A percentile compares a stretch with the other conserved stretches of the same genome.
phyloP scores from a whole-genome alignment of 1,140 invertebrate genomes.

The Oryctes rhinoceros region DNA sequence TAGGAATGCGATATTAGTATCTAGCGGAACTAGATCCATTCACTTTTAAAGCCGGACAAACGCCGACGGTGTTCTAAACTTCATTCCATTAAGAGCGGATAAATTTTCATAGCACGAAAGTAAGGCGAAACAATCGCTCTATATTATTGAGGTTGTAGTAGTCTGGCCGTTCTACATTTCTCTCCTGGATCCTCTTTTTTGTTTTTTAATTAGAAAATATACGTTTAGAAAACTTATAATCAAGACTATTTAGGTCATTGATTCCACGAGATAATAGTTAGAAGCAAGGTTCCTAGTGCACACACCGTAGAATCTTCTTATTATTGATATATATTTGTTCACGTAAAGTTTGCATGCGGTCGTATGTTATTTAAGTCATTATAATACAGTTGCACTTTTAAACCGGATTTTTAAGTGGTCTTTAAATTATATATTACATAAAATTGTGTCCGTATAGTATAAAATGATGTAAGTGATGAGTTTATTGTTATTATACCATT shows the following conservation, averaged over 20 bases:
- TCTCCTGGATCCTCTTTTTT: slow-evolving; percentile 30
- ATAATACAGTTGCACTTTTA: slow-evolving; percentile 13
- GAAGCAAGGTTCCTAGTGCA: not conserved
- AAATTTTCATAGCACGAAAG: slow-evolving; percentile 46
- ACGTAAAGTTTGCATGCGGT: not conserved
- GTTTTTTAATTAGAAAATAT: slow-evolving; percentile 8
- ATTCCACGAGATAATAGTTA: slow-evolving; percentile 3
- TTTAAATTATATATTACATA: not conserved
- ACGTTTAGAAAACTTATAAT: slow-evolving; percentile 34
- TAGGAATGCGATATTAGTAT: slow-evolving; percentile 44
- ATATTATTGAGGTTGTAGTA: slow-evolving; percentile 44
- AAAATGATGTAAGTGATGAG: no score
- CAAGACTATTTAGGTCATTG: not conserved
- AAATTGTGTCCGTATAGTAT: no score
- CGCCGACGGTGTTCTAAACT: slow-evolving; percentile 31
- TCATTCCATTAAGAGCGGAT: slow-evolving; percentile 28
- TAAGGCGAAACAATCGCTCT: slow-evolving; percentile 50
- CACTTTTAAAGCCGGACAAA: slow-evolving; percentile 35
- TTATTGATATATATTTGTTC: not conserved
- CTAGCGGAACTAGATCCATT: slow-evolving; percentile 33
- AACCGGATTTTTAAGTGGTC: not conserved
- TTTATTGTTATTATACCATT: no score
- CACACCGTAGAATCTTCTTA: not conserved
- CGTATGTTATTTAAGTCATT: not conserved
- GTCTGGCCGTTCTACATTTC: slow-evolving; percentile 35